Percentiles rank a stretch among this genome's conserved stretches.
Evolutionary conservation across 2,797 vertebrate species (phyloP).

Genomic region (Cephalopachus bancanus): DNA sequence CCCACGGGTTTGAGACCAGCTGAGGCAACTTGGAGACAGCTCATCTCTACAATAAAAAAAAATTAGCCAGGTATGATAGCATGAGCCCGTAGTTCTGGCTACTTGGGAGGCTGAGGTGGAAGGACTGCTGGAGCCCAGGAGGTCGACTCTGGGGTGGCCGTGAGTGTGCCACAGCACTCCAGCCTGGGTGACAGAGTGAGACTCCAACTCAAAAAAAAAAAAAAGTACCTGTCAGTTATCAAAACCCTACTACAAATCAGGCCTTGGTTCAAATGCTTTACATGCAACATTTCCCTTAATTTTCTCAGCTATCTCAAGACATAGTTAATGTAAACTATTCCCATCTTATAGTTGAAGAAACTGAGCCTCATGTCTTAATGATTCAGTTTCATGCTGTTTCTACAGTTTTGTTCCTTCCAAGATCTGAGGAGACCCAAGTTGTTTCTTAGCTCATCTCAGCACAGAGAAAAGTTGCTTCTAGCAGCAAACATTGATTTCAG

Average conservation of each 20-base stretch:
- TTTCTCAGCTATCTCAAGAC: neutral
- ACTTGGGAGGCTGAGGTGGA: neutral
- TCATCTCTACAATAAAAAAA: neutral
- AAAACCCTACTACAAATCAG: neutral
- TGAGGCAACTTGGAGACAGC: neutral
- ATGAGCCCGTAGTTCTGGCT: neutral
- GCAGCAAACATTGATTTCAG: conserved; percentile 19
- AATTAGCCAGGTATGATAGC: neutral
- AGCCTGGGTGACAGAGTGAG: neutral
- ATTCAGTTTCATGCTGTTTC: neutral
- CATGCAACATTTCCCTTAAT: neutral
- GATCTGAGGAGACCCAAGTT: neutral
- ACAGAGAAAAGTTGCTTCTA: neutral
- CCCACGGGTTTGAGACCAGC: neutral
- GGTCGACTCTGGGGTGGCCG: neutral
- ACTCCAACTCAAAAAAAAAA: neutral
- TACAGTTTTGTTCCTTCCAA: neutral
- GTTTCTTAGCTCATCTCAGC: neutral
- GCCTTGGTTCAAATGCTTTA: neutral
- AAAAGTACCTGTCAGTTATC: neutral
- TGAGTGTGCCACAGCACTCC: neutral
- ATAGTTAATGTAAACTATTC: neutral
- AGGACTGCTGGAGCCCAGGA: neutral
- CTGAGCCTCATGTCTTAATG: neutral
- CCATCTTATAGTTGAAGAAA: neutral